phyloP scores from a whole-genome alignment of 2,113 vertebrate species.

The Sapajus apella region DNA sequence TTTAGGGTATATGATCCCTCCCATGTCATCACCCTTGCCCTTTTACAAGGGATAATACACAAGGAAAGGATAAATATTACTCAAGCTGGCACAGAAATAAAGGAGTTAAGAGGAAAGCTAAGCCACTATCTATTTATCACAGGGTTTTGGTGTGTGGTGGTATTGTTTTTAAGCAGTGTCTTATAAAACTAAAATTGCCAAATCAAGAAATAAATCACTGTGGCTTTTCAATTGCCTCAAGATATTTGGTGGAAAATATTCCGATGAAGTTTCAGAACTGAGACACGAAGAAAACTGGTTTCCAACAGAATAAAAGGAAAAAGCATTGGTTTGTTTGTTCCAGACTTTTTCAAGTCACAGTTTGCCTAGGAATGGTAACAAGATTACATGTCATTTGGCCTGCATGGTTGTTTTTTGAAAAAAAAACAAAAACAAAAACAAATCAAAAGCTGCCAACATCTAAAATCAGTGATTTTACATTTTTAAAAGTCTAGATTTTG shows the following conservation, averaged over 20 bases:
- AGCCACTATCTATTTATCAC: background rate
- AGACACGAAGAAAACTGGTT: background rate
- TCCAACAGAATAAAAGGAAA: conserved; percentile 20
- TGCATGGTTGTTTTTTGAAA: background rate
- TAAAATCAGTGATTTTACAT: background rate
- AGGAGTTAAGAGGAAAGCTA: background rate
- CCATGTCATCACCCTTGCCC: background rate
- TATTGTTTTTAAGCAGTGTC: background rate
- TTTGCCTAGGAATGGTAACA: background rate
- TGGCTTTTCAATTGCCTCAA: background rate
- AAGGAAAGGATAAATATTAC: background rate
- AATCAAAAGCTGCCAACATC: background rate
- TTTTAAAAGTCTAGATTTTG: background rate
- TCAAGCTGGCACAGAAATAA: background rate
- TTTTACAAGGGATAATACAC: background rate
- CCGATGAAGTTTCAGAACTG: background rate
- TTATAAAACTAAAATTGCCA: background rate
- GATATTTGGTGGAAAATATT: background rate
- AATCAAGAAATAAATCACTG: background rate
- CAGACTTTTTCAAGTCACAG: background rate
- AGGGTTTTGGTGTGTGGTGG: background rate
- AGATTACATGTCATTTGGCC: background rate
- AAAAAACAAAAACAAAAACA: background rate
- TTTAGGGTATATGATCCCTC: background rate
- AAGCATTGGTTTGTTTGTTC: background rate